phyloP scores from a whole-genome alignment of 2,113 vertebrate genomes.

The Zosterops japonicus region DNA sequence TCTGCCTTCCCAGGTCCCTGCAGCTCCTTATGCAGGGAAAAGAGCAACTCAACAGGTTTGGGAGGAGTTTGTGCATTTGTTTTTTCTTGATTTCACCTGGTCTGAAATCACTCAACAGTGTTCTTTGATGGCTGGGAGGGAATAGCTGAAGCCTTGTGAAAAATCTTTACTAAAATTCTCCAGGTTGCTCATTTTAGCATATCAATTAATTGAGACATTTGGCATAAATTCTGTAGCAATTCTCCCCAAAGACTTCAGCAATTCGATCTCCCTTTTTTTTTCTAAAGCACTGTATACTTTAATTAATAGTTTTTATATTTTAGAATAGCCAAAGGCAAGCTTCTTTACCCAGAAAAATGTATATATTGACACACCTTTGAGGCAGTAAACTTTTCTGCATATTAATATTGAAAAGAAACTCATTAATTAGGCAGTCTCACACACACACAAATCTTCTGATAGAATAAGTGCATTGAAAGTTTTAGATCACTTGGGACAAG shows the following conservation, averaged over 20 bases:
- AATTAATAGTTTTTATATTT: slow-evolving; percentile 75
- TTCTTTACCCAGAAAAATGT: slow-evolving; percentile 69
- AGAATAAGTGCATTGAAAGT: slow-evolving; percentile 69
- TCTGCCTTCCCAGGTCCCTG: fast-evolving
- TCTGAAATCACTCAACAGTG: neutral
- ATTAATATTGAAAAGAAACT: slow-evolving; percentile 74
- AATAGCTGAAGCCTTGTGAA: slow-evolving; percentile 4
- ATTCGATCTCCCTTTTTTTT: neutral
- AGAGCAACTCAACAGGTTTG: slow-evolving; percentile 6
- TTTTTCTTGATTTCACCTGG: neutral
- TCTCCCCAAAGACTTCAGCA: slow-evolving; percentile 59
- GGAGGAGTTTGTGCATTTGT: neutral
- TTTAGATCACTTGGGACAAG: slow-evolving; percentile 67
- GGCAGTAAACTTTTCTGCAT: slow-evolving; percentile 74
- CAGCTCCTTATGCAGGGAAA: neutral
- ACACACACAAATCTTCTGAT: slow-evolving; percentile 60
- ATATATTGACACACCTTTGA: slow-evolving; percentile 77
- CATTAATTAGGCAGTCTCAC: slow-evolving; percentile 71
- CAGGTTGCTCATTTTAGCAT: slow-evolving; percentile 36
- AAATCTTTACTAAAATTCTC: slow-evolving; percentile 45
- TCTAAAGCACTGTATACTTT: slow-evolving; percentile 52
- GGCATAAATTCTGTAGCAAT: slow-evolving; percentile 59
- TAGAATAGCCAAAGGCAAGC: slow-evolving; percentile 63
- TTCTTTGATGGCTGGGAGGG: neutral
- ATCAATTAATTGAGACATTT: slow-evolving; percentile 63